Evolutionary conservation across 2,888 invertebrate genomes (phyloP).

Genomic region (Papilio demoleus): DNA sequence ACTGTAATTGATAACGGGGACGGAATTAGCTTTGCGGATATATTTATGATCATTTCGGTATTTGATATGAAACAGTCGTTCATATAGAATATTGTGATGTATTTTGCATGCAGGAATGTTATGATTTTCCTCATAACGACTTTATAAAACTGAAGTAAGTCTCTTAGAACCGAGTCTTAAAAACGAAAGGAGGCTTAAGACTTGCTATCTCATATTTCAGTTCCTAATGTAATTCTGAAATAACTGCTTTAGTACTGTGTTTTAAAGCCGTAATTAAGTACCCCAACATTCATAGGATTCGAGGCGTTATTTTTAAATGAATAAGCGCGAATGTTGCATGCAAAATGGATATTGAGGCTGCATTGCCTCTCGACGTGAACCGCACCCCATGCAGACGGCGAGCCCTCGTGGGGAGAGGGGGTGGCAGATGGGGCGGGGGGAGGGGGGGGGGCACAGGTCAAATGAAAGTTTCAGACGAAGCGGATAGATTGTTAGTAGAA

Average conservation of each 20-base stretch:
- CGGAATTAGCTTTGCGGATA: neutral
- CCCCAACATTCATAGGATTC: neutral
- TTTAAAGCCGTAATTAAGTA: slow-evolving; percentile 35
- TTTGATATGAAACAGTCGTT: neutral
- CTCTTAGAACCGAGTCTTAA: neutral
- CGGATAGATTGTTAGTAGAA: slow-evolving; percentile 51
- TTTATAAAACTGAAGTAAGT: too few species aligned
- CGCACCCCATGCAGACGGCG: slow-evolving; percentile 38
- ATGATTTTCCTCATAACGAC: too few species aligned
- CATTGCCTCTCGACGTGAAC: slow-evolving; percentile 36
- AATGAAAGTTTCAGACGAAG: slow-evolving; percentile 66
- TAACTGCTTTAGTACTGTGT: slow-evolving; percentile 17
- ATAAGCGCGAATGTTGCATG: slow-evolving; percentile 24
- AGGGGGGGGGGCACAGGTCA: slow-evolving; percentile 31
- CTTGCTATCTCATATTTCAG: slow-evolving; percentile 7
- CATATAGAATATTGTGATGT: neutral
- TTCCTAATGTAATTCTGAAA: slow-evolving; percentile 33
- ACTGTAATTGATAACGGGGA: slow-evolving; percentile 13
- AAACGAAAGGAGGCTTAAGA: slow-evolving; percentile 12
- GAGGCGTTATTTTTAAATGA: neutral
- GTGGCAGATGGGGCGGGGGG: slow-evolving; percentile 35
- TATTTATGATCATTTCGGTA: neutral
- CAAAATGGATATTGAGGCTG: slow-evolving; percentile 15
- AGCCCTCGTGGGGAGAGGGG: slow-evolving; percentile 23
- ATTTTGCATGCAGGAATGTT: too few species aligned